These are phyloP conservation scores for Coracopsis vasa DNA, from an alignment of 2,113 vertebrate genomes.

Conservation along the genomic window DNA sequence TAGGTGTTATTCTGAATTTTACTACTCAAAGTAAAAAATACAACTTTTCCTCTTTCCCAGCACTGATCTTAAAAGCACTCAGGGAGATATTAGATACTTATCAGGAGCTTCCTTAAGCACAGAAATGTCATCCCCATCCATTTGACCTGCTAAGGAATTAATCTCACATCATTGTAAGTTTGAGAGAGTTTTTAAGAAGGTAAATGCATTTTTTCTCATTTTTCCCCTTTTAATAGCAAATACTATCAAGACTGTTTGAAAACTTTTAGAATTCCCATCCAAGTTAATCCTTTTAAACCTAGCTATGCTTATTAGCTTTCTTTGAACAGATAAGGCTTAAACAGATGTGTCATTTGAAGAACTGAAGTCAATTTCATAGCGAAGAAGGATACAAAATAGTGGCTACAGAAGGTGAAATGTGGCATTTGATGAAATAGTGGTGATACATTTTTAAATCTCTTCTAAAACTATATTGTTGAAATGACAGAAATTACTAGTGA, in stretches of 20 bases:
- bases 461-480: constrained; percentile 73
- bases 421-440: constrained; percentile 73
- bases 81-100: not conserved
- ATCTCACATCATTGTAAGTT: constrained; percentile 24
- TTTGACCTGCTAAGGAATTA: constrained; percentile 56
- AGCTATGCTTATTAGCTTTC: constrained; percentile 75
- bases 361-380: constrained; percentile 71
- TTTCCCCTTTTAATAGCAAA: constrained; percentile 44
- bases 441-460: constrained; percentile 74
- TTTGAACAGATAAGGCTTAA: constrained; percentile 76
- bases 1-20: not conserved
- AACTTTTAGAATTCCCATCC: constrained; percentile 73
- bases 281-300: constrained; percentile 75
- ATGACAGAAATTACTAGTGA: constrained; percentile 75
- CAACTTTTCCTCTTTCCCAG: not conserved
- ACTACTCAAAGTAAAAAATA: not conserved
- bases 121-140: constrained; percentile 31
- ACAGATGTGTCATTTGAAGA: constrained; percentile 74
- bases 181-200: constrained; percentile 61
- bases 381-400: constrained; percentile 71
- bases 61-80: not conserved
- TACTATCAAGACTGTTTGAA: constrained; percentile 67
- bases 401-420: constrained; percentile 73
- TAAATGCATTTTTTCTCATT: constrained; percentile 8
- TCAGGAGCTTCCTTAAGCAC: constrained; percentile 14